phyloP scores from a whole-genome alignment of 2,797 vertebrate species.

The Acanthurus leucopareius region DNA sequence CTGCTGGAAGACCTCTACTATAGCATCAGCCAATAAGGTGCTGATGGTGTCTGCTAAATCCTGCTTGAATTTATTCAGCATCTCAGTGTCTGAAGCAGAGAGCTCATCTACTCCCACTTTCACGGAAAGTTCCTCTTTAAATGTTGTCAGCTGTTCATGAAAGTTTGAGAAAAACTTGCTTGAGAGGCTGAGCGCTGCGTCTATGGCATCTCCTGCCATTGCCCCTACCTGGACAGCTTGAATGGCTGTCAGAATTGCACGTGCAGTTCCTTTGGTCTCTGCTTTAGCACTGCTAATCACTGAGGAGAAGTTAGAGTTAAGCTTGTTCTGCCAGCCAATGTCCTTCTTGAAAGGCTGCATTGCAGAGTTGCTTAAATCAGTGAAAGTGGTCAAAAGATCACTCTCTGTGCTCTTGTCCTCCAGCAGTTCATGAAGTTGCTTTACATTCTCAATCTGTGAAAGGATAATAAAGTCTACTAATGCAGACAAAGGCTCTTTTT shows the following conservation, averaged over 20 bases:
- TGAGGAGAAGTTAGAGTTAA: slow-evolving; percentile 11
- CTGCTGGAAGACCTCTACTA: slow-evolving; percentile 11
- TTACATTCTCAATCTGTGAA: slow-evolving; percentile 15
- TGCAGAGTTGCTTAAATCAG: slow-evolving; percentile 3
- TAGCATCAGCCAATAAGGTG: neutral
- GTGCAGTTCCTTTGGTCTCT: neutral
- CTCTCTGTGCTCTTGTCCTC: slow-evolving; percentile 5
- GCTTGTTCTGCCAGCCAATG: slow-evolving; percentile 46
- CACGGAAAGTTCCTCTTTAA: neutral
- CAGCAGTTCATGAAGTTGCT: slow-evolving; percentile 26
- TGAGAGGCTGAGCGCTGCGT: neutral
- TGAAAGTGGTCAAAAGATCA: slow-evolving; percentile 31
- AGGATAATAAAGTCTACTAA: slow-evolving; percentile 28
- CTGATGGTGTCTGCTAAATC: neutral
- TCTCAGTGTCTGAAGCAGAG: neutral
- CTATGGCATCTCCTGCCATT: slow-evolving; percentile 2
- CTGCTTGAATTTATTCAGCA: slow-evolving; percentile 5
- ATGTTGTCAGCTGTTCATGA: slow-evolving; percentile 42
- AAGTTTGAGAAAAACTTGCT: slow-evolving; percentile 37
- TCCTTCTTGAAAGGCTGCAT: slow-evolving; percentile 24
- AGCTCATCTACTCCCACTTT: neutral
- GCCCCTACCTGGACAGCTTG: neutral
- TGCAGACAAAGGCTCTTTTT: slow-evolving; percentile 17
- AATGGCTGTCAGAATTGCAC: slow-evolving; percentile 11
- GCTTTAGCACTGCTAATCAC: slow-evolving; percentile 17